Percentiles rank a stretch among this genome's conserved stretches.
Conservation (phyloP, 2,797 vertebrate genomes). For the Pangasius djambal region DNA sequence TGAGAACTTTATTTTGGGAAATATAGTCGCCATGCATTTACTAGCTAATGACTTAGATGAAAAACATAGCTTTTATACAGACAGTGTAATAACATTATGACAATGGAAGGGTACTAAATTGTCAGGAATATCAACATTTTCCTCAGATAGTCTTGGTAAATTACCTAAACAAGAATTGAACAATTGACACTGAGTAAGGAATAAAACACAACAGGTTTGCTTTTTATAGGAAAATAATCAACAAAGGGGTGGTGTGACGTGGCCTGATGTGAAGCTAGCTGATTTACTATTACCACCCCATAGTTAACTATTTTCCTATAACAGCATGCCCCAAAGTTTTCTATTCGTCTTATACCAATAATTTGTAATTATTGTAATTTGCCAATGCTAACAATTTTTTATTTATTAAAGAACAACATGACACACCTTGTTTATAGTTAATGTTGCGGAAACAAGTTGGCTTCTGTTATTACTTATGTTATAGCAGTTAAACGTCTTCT, state of each 20-base stretch:
- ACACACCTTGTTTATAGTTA: not conserved
- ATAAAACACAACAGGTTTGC: not conserved
- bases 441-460: not conserved
- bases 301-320: not conserved
- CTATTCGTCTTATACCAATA: not conserved
- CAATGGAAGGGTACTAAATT: not conserved
- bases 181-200: not conserved
- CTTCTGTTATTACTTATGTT: not conserved
- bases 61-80: not conserved
- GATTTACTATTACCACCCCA: not conserved
- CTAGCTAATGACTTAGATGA: not conserved
- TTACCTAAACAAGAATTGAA: not conserved
- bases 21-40: not conserved
- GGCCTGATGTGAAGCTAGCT: not conserved
- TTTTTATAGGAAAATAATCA: not conserved
- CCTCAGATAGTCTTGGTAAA: not conserved
- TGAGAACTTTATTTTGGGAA: slow-evolving; percentile 24
- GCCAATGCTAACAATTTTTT: not conserved
- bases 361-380: not conserved
- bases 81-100: too few relatives aligned
- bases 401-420: not conserved
- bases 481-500: not conserved
- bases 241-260: not conserved
- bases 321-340: not conserved
- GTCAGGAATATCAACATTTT: not conserved